A percentile compares a stretch with the other conserved stretches of the same genome.
These are phyloP conservation scores for Triplophysa dalaica DNA, from an alignment of 2,113 vertebrate species.

Conservation along the genomic window DNA sequence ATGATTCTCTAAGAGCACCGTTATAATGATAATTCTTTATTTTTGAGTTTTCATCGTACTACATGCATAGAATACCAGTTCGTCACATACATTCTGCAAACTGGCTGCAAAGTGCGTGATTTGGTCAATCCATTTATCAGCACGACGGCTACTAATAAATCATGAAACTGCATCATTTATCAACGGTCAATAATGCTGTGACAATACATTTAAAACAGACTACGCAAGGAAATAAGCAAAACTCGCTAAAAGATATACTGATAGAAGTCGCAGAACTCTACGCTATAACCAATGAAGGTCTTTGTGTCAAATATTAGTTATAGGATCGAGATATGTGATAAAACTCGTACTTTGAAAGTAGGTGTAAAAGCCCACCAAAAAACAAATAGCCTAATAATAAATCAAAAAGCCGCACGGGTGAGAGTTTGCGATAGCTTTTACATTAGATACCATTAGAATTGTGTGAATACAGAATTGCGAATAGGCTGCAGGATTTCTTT, in stretches of 20 bases:
- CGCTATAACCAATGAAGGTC: background rate
- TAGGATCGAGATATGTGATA: background rate
- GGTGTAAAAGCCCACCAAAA: background rate
- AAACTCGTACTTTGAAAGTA: background rate
- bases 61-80: background rate
- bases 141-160: conserved; percentile 23
- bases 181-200: conserved; percentile 6
- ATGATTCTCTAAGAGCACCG: background rate
- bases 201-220: conserved; percentile 29
- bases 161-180: conserved; percentile 23
- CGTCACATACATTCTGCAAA: background rate
- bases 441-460: background rate
- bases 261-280: background rate
- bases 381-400: background rate
- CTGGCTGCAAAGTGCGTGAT: background rate
- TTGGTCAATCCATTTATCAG: conserved; percentile 24
- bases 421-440: background rate
- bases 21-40: background rate
- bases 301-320: background rate
- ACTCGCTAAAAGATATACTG: background rate
- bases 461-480: background rate
- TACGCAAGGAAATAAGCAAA: background rate
- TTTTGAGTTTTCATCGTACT: background rate
- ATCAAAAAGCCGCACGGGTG: background rate
- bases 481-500: background rate